Conservation (phyloP, 1,140 invertebrate species). For the Lysiphlebus fabarum region DNA sequence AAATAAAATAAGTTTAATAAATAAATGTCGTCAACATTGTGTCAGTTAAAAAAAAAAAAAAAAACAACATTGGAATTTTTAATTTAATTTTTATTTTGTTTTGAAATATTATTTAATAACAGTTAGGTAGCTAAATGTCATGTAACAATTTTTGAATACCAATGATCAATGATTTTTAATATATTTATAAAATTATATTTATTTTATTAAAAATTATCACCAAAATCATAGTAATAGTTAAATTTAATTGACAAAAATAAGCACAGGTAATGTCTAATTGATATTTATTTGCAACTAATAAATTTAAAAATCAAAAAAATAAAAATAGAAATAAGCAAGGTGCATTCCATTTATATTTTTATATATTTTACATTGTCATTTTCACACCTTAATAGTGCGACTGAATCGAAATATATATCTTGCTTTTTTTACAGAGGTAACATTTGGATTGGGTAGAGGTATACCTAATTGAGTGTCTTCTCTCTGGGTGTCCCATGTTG, state of each 20-base stretch:
- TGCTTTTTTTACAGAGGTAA: conserved; percentile 16
- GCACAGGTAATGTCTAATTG: neutral
- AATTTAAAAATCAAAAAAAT: neutral
- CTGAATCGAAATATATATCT: conserved; percentile 3
- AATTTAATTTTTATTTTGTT: no score
- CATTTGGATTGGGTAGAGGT: conserved; percentile 13
- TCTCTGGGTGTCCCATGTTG: conserved; percentile 54
- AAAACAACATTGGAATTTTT: no score
- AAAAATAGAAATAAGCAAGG: conserved; percentile 13
- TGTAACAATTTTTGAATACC: no score
- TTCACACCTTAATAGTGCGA: conserved; percentile 15
- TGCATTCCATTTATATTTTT: neutral
- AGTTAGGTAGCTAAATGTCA: no score
- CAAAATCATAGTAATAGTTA: neutral
- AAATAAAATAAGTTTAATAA: no score
- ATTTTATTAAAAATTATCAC: no score
- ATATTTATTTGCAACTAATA: neutral
- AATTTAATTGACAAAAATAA: neutral
- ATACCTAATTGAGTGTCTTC: conserved; percentile 55
- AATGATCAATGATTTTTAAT: no score
- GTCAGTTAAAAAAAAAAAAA: no score
- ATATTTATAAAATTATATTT: no score
- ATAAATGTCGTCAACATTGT: no score
- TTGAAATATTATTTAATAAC: no score
- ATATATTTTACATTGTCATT: conserved; percentile 8